A percentile compares a stretch with the other conserved stretches of the same genome.
Evolutionary conservation across 2,113 vertebrate genomes (phyloP).

Genomic region (Myxocyprinus asiaticus): DNA sequence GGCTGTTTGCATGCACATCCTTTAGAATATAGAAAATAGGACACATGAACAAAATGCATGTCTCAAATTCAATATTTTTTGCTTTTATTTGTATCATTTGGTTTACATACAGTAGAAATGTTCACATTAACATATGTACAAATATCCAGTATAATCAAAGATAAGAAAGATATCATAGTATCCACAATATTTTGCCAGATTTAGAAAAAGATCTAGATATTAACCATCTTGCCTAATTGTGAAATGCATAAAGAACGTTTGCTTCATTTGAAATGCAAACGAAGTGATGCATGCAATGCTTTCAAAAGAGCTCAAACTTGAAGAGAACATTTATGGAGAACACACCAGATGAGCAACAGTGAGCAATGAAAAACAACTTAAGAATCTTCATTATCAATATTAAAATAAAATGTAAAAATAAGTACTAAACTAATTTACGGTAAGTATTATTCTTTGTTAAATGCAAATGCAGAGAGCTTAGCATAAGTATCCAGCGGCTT

Average conservation of each 20-base stretch:
- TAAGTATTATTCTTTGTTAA: conserved; percentile 77
- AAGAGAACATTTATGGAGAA: not conserved
- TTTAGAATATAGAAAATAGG: not conserved
- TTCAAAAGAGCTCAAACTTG: conserved; percentile 22
- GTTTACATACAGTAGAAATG: not conserved
- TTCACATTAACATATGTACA: conserved; percentile 39
- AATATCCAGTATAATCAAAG: not conserved
- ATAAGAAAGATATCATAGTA: not conserved
- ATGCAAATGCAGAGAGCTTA: conserved; percentile 87
- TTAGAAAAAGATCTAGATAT: too few relatives aligned
- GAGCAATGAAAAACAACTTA: not conserved
- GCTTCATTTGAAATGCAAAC: conserved; percentile 29
- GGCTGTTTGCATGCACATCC: too few relatives aligned
- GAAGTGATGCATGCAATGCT: not conserved
- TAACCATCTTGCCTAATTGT: not conserved
- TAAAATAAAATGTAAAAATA: conserved; percentile 1
- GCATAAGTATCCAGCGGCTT: conserved; percentile 74
- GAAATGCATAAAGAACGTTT: not conserved
- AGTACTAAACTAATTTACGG: too few relatives aligned
- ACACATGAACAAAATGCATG: not conserved
- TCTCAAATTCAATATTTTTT: not conserved
- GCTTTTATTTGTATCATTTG: conserved; percentile 13
- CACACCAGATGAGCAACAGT: not conserved
- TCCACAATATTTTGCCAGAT: not conserved
- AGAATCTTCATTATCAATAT: not conserved